These are phyloP conservation scores for Cuniculus paca DNA, from an alignment of 2,797 vertebrate species.

Conservation along the genomic window DNA sequence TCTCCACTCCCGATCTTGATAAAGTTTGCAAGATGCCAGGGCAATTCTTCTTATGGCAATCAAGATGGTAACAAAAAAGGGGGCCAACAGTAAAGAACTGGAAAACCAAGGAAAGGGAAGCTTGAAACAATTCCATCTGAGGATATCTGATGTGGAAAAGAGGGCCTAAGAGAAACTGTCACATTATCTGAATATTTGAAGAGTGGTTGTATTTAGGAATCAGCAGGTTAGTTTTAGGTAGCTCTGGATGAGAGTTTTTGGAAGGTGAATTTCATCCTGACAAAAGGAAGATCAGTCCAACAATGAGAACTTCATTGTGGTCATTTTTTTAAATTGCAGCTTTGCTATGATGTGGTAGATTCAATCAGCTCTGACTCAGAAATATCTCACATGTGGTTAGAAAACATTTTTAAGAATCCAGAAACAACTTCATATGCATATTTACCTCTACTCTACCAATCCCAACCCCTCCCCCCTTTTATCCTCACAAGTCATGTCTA, in stretches of 20 bases:
- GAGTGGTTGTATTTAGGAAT: background rate
- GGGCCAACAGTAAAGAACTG: background rate
- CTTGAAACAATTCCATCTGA: background rate
- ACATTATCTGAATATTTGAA: conserved; percentile 23
- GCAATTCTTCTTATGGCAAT: background rate
- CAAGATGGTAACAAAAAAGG: background rate
- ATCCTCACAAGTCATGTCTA: background rate
- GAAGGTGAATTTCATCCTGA: background rate
- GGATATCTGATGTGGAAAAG: background rate
- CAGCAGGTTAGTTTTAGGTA: background rate
- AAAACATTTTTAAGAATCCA: background rate
- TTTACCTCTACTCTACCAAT: background rate
- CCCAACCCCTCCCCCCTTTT: background rate
- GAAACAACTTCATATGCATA: background rate
- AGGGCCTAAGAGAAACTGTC: background rate
- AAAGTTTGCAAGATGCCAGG: background rate
- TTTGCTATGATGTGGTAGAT: background rate
- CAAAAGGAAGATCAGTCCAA: background rate
- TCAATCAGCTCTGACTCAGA: conserved; percentile 49
- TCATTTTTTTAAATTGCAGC: background rate
- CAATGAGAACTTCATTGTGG: background rate
- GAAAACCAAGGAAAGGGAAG: background rate
- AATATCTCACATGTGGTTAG: background rate
- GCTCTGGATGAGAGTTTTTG: background rate
- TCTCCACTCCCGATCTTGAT: background rate